Percentiles rank a stretch among this genome's conserved stretches.
These are phyloP conservation scores for Lynx canadensis DNA, from an alignment of 2,113 vertebrate genomes.

Conservation along the genomic window DNA sequence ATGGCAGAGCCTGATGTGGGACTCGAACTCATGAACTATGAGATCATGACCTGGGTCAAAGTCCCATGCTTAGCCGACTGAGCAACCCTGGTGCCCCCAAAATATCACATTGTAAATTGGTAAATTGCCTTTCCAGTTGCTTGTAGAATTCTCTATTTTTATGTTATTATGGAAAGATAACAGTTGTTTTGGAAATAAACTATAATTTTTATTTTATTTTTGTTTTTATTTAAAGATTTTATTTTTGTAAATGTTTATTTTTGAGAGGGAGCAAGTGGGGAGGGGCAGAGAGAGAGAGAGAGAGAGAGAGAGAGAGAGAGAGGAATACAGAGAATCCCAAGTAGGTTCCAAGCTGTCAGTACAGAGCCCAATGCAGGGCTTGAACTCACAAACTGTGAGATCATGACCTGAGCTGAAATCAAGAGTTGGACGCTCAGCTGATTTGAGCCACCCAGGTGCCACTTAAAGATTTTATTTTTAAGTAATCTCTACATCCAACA, in stretches of 20 bases:
- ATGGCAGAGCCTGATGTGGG: no score
- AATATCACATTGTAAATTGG: background rate
- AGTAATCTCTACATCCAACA: background rate
- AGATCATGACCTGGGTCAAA: no score
- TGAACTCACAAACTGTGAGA: background rate
- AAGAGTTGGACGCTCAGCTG: background rate
- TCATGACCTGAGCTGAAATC: background rate
- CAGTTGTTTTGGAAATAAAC: background rate
- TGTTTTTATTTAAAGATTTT: background rate
- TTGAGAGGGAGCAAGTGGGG: background rate
- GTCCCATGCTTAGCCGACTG: no score
- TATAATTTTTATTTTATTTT: background rate
- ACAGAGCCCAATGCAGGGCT: background rate
- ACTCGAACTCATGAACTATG: no score
- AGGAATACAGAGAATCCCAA: background rate
- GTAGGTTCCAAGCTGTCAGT: background rate
- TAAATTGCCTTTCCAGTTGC: background rate
- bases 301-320: background rate
- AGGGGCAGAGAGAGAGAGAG: background rate
- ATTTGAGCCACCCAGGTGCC: background rate
- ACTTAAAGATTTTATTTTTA: background rate
- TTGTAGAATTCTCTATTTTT: background rate
- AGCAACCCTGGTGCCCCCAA: background rate
- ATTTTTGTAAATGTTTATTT: background rate
- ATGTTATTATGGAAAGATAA: background rate